Conservation (phyloP, 2,797 vertebrate genomes). For the Eremophila alpestris region DNA sequence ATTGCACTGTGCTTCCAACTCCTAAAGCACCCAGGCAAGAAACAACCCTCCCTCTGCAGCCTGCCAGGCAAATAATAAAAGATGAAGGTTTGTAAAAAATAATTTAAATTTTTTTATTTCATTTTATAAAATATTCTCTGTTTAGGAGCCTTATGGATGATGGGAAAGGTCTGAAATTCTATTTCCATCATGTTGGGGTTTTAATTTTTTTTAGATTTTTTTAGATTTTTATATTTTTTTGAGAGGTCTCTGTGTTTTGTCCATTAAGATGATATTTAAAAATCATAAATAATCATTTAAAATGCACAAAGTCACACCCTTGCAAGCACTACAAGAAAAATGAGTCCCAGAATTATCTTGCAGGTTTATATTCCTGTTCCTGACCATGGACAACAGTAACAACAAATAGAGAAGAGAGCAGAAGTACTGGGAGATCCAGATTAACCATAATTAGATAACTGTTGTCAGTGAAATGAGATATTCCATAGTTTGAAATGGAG, state of each 20-base stretch:
- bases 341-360: neutral
- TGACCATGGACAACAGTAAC: neutral
- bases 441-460: slow-evolving; percentile 30
- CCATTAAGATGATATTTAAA: neutral
- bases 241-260: neutral
- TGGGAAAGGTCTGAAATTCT: neutral
- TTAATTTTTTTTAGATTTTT: neutral
- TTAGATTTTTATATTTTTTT: neutral
- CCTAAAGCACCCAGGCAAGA: neutral
- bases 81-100: neutral
- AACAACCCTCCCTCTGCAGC: neutral
- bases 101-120: accelerated
- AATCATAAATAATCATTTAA: neutral
- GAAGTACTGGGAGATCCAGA: neutral
- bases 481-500: neutral
- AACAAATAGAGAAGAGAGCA: slow-evolving; percentile 15
- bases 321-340: neutral
- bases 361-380: neutral
- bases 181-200: accelerated
- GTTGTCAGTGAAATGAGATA: slow-evolving; percentile 32
- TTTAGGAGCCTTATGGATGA: neutral
- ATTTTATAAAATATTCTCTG: neutral
- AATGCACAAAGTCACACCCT: neutral
- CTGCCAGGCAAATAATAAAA: neutral
- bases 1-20: slow-evolving; percentile 15